Base-by-base conservation (phyloP, 2,113 vertebrate genomes). In the Oryzias javanicus region DNA sequence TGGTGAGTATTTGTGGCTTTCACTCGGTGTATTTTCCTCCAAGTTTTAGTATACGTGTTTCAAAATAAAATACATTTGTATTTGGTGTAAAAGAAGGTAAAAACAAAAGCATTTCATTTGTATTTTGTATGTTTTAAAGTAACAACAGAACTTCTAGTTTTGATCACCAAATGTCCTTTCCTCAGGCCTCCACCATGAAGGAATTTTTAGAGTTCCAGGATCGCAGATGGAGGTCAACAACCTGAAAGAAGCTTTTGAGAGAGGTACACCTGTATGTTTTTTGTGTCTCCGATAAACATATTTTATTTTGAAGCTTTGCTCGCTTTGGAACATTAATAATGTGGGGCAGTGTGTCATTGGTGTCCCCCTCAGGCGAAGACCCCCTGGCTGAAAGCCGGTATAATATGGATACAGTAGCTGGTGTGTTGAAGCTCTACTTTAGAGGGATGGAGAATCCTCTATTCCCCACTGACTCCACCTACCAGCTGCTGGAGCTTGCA, bases 101-200 rank as follows among this genome's bases (percentile, higher is more conserved):
- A 35, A 35, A 35, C 29, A 2, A 8, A 7, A 35, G 2, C 35
- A 12, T 8, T 35, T 35, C 12, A 35, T 35, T 1, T 1, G 10
- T 35, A 35, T 35, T 35, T 35, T 35, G 8, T 10, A 35, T 15
- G 13, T 20, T 27, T 27, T 27, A 27, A 27, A 27, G 6, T 27
- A 27, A 27, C 4, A 27, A 6, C 22, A 22, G 22, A 22, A 22
- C 22, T 22, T 3, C 22, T 22, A 22, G 22, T 22, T 3, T 22
- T 22, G 22, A 22, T 22, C 18, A 6, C 4, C 7, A 20, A 42
- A 4, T 68, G 40, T 55, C 50, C 42, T 47, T 55, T 50, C 22
- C 3, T 13, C 76, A 96, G 95, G 95, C 68, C 85, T 96, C 25
- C 95, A 96, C 70, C 95, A 96, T 52, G 94, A 96, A 73, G 95